Evolutionary conservation across 2,797 vertebrate species (phyloP), one percentile per base, ranked within the genome.

Genomic region (Tympanoctomys barrerae): DNA sequence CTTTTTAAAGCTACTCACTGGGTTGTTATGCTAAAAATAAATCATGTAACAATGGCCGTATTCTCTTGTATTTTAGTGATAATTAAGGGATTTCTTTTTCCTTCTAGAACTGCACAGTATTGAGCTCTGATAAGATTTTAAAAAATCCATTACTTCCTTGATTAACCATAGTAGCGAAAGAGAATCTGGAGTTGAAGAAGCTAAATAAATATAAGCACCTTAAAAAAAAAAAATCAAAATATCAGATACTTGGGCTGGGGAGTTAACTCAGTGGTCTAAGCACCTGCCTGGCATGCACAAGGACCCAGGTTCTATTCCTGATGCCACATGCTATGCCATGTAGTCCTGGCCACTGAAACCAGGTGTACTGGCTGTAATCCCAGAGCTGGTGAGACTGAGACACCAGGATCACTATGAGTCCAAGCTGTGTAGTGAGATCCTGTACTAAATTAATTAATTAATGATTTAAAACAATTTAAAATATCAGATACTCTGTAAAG

Each of bases 131-230:
- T 1, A 77, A 92, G 82, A 80, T 73, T 81, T 36, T 81, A 22
- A 88, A 77, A 92, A 59, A 59, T 59, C 59, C 59, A 59, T 22
- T 59, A 91, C 54, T 89, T 96, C 64, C 46, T 90, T 78, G 33
- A 73, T 78, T 73, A 31, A 79, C 59, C 18, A 82, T 0, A 90
- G 64, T 28, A 91, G 54, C 33, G 59, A 85, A 24, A 66, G n/a
- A 87, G 73, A 95, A 61, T 61, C 13, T 82, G 66, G n/a, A 28
- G 62, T 64, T 86, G 79, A 52, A 91, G 87, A 91, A 54, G 22
- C 46, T 68, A 80, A 90, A 33, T 19, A 83, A 80, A 90, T 42
- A 89, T 2, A 73, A 59, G 2, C 19, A 70, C 36, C 7, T 49
- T 46, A n/a, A 36, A n/a, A 75, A 79, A 46, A 85, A 42, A 28